These are phyloP conservation scores for Phasianus colchicus DNA, from an alignment of 2,113 vertebrate genomes.

Conservation along the genomic window DNA sequence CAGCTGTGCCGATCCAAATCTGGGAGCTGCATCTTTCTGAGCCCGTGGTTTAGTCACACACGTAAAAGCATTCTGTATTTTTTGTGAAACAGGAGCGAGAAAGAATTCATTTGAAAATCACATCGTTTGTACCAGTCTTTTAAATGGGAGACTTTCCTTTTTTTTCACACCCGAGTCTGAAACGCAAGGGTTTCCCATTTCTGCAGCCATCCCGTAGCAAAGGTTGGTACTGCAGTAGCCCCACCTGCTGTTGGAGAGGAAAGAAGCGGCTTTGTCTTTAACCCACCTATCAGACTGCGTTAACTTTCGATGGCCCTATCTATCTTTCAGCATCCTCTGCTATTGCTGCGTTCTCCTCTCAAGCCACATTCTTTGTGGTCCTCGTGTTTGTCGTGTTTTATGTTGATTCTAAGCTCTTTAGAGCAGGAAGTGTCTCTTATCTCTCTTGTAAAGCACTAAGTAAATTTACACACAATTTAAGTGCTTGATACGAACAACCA, in stretches of 20 bases:
- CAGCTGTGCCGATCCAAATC: not conserved
- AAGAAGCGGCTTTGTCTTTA: not conserved
- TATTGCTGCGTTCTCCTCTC: not conserved
- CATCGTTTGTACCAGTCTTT: fast-evolving
- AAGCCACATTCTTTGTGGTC: not conserved
- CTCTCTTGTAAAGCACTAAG: not conserved
- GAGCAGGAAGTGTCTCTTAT: not conserved
- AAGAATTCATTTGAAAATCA: not conserved
- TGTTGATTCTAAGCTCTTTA: not conserved
- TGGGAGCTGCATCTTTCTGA: not conserved
- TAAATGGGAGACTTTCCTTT: fast-evolving
- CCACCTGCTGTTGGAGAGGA: conserved; percentile 77
- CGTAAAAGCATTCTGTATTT: not conserved
- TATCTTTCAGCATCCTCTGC: not conserved
- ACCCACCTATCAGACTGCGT: too few species aligned
- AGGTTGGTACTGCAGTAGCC: conserved; percentile 45
- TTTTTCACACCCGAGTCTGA: fast-evolving
- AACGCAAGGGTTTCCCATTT: fast-evolving
- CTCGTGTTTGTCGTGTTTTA: not conserved
- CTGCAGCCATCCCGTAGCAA: not conserved
- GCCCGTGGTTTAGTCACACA: not conserved
- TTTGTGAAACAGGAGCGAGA: fast-evolving
- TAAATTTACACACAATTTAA: not conserved
- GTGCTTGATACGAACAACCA: not conserved
- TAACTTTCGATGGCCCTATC: fast-evolving